Conservation (phyloP, 2,113 vertebrate genomes). For the Pachypanchax playfairii region DNA sequence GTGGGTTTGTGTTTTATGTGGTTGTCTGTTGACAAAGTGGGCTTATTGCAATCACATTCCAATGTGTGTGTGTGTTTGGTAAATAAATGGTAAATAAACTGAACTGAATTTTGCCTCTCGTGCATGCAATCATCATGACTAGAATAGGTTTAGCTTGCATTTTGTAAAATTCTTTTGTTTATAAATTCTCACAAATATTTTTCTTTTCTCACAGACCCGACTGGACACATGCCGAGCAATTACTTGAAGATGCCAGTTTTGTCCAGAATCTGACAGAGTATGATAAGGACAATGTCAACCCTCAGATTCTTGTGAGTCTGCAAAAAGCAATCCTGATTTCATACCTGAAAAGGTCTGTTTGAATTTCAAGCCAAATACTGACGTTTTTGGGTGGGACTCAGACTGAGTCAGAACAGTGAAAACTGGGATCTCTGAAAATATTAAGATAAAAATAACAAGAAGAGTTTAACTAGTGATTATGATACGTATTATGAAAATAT, state of each 20-base stretch:
- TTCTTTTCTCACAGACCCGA: conserved; percentile 77
- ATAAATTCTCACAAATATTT: not conserved
- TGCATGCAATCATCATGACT: not conserved
- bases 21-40: too few species aligned
- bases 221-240: conserved; percentile 84
- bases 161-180: too few species aligned
- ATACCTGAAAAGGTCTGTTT: conserved; percentile 81
- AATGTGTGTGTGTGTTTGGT: too few species aligned
- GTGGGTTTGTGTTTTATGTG: too few species aligned
- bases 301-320: conserved; percentile 81
- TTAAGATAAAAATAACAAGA: not conserved
- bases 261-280: conserved; percentile 82
- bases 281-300: conserved; percentile 86
- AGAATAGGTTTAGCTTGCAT: not conserved
- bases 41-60: too few species aligned
- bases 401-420: not conserved
- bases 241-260: conserved; percentile 85
- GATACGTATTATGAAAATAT: too few species aligned
- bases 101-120: not conserved
- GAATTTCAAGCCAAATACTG: not conserved
- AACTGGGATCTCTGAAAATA: not conserved
- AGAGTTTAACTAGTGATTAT: too few species aligned
- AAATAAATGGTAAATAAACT: too few species aligned
- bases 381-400: not conserved
- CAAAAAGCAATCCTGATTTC: conserved; percentile 86